Evolutionary conservation across 2,888 invertebrate species (phyloP), one percentile per base, ranked within the genome.

Genomic region (Anodontia alba): DNA sequence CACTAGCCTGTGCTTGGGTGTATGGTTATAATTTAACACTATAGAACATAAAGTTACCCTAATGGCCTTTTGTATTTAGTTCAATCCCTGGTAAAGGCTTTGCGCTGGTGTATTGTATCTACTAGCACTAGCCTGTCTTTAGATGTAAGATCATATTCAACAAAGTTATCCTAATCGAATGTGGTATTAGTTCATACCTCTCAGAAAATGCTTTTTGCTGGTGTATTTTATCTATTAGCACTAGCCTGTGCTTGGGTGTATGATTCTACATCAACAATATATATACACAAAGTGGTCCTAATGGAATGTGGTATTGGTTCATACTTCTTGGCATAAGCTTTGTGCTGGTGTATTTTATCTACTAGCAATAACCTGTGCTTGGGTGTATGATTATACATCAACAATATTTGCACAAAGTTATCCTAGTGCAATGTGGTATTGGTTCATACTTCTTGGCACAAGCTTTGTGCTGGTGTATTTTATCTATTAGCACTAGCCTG

Each of bases 1-100:
- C 57, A 57, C 57, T 26, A 57, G 57, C 57, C 57, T 57, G 57
- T 57, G 57, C 57, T 57, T 57, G 57, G 57, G 57, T 57, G 57
- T 26, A 26, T 57, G 57, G 8, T 29, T 57, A 10, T 8, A 23
- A 26, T 10, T 10, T 20, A 49, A 5, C 49, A 10, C 7, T 42
- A 42, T 42, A 7, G 7, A 42, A 42, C 42, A 10, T 7, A 10
- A 7, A 10, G 7, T 7, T 42, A 10, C 42, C 7, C 8, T 42
- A 15, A 42, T 10, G 42, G 8, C 15, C 7, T 42, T 42, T 42
- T 10, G 42, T 10, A 42, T 10, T 42, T 7, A 42, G 8, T 42
- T 10, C 15, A 42, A 15, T 42, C 42, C 57, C 29, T 57, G 29
- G 29, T 29, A 57, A 23, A 57, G 23, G 57, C 57, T 57, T 57